Evolutionary conservation across 2,113 vertebrate species (phyloP), one percentile per base, ranked within the genome.

Genomic region (Catharus bicknelli): DNA sequence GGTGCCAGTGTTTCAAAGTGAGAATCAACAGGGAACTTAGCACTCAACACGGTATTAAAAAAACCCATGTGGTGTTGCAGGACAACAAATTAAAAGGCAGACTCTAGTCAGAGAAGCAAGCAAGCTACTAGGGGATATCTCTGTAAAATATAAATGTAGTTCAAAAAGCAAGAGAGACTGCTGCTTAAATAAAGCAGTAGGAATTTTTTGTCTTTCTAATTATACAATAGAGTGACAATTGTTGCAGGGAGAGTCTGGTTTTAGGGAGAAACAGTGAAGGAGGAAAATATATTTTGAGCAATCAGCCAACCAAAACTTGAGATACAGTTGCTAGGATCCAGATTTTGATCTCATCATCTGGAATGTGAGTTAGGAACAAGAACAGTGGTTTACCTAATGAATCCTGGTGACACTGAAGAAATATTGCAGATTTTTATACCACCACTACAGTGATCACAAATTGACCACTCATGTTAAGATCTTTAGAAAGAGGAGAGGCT

Each of bases 31-130:
- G 40, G 15, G 17, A 81, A 70, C 45, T 66, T 77, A 70, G 12
- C 17, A 42, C 17, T 68, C 53, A 68, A 75, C 21, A 78, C 13
- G 83, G 11, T 16, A 6, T 48, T 61, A 26, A 43, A 75, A 75
- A 85, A 2, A 0, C 5, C 0, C 10, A 34, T 38, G 27, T 0
- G 0, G 6, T 74, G 32, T 63, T 57, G 68, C 74, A 93, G 15
- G 5, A 74, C 12, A 73, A 51, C 15, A 89, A 83, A 83, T 53
- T 59, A 75, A 93, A 75, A 22, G 22, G 18, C 48, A 92, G 53
- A 45, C 7, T 32, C 9, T 72, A 50, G 86, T 68, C 50, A 79
- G 54, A 92, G 77, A 90, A 61, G 6, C 0, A 2, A 81, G 14
- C 25, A 67, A 63, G 45, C 79, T 84, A 78, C 47, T 50, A 34